A percentile compares a stretch with the other conserved stretches of the same genome.
phyloP scores from a whole-genome alignment of 2,888 invertebrate genomes.

The Galeruca laticollis region DNA sequence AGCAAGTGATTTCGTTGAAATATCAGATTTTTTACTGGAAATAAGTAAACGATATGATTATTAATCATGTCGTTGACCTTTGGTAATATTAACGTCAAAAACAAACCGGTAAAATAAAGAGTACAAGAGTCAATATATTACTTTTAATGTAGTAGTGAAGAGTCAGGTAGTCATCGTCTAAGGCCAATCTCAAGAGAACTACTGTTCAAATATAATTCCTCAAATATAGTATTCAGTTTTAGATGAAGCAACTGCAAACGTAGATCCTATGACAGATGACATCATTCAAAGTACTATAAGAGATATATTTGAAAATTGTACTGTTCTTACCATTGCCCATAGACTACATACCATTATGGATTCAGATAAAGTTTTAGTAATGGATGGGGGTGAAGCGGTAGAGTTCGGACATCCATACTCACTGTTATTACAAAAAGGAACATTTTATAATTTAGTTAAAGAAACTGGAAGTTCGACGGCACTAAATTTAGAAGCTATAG shows the following conservation, averaged over 20 bases:
- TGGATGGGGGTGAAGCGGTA: conserved; percentile 80
- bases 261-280: conserved; percentile 82
- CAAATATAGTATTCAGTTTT: conserved; percentile 56
- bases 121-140: too few relatives aligned
- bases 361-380: conserved; percentile 83
- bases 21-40: too few relatives aligned
- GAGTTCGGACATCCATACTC: conserved; percentile 84
- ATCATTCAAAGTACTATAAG: conserved; percentile 83
- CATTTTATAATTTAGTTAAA: conserved; percentile 70
- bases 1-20: too few relatives aligned
- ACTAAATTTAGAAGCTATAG: conserved; percentile 52
- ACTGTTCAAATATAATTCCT: too few relatives aligned
- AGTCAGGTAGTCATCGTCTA: too few relatives aligned
- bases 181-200: too few relatives aligned
- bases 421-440: conserved; percentile 67
- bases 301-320: conserved; percentile 79
- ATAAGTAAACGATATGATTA: too few relatives aligned
- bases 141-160: too few relatives aligned
- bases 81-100: too few relatives aligned
- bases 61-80: too few relatives aligned
- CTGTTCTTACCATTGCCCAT: conserved; percentile 87
- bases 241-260: conserved; percentile 86
- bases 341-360: conserved; percentile 89
- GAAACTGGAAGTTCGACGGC: conserved; percentile 71
- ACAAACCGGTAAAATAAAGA: too few relatives aligned